Evolutionary conservation across 2,797 vertebrate species (phyloP), one percentile per base, ranked within the genome.

Genomic region (Apodemus agrarius): DNA sequence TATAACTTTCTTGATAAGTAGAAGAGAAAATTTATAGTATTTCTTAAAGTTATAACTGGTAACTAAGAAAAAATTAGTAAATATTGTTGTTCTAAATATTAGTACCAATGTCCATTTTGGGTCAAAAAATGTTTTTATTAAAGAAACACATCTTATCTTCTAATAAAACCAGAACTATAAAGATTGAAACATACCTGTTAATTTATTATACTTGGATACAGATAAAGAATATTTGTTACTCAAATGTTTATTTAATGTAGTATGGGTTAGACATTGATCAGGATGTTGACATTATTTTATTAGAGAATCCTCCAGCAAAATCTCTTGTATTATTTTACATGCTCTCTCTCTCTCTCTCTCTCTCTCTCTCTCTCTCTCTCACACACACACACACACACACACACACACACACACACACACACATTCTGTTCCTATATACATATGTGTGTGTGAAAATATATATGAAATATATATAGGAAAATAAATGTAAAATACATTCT

Each of bases 41-140:
- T 78, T 91, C 5, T 91, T 80, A 95, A 43, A 92, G 31, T 19
- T 91, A 69, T 93, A 4, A 34, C n/a, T 79, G 34, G 1, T 34
- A 93, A 54, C 81, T 49, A 65, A 49, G 7, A 91, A 85, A 95
- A 89, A 17, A 57, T 92, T 24, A 89, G 57, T 37, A 90, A 84
- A 65, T 46, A 92, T 79, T 80, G 22, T 89, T 84, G 79, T 49
- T 95, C 85, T 96, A 17, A 96, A 49, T 89, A 80, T 81, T 8
- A 78, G 16, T 57, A 82, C 17, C 82, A 90, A 82, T 84, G 1
- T 84, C 31, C 1, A 31, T 0, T 72, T 89, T 94, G 76, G 4
- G 43, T 0, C 61, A 94, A 75, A 81, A 88, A 88, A 78, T 81
- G 5, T 79, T 90, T 84, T 16, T 74, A 79, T 52, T 74, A 61